Base-by-base conservation (phyloP, 2,113 vertebrate genomes). In the Malurus cyaneus region DNA sequence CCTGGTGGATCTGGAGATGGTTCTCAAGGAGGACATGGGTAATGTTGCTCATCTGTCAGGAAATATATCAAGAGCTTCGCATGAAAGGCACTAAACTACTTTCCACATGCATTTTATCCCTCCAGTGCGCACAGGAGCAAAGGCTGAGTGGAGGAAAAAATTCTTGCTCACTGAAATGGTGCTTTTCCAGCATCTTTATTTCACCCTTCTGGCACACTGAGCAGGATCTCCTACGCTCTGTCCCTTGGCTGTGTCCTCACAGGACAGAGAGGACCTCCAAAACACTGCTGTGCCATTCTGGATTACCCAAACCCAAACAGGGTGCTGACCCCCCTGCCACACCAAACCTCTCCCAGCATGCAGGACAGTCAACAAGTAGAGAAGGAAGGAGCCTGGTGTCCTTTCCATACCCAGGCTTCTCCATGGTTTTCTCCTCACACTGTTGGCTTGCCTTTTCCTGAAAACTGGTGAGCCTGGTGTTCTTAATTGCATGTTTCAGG, bases 1-100 rank as follows among this genome's bases (percentile, higher is more conserved):
- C 39, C 82, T 89, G 78, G 74, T 29, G 4, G 57, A 80, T 84
- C 67, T 83, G 62, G 52, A 65, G 65, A 78, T 53, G 76, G 77
- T 32, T 86, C 84, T 83, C 36, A 9, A 91, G 60, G 4, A 92
- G 18, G 47, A 86, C 64, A 57, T 0, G 83, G 89, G 56, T 88
- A 92, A 41, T 70, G 69, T 86, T 91, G 94, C 76, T 94, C 93
- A 93, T 90, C 60, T 57, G 11, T 26, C 69, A 76, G 93, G 91
- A 95, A 93, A 46, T 3, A 3, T 72, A 92, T 92, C 86, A 88
- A 72, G 59, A 46, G 53, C 67, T 72, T 90, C 50, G 82, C 59
- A 16, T 65, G 72, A 74, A 67, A 92, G 80, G 57, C 80, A 62
- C 76, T 70, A 8, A 78, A 77, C 39, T 49, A 52, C 72, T 89